Base-by-base conservation (phyloP, 2,888 invertebrate species). In the Apeira syringaria region DNA sequence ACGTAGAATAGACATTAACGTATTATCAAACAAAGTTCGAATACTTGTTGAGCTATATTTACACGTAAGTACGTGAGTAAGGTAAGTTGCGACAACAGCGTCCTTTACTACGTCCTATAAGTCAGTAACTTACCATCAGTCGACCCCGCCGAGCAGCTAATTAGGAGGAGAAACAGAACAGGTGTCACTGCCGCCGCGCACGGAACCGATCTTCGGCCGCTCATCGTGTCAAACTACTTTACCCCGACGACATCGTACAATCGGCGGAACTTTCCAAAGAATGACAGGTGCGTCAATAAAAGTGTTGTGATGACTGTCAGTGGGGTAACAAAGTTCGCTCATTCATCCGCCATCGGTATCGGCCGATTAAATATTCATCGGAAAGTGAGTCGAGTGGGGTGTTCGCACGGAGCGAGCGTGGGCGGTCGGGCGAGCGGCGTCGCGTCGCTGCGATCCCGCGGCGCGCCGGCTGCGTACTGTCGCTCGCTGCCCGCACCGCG, bases 311-410 rank as follows among this genome's bases (percentile, higher is more conserved):
- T 79, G 67, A 69, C 71, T 71, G 71, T 68, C 68, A 69, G 61
- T 63, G 62, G 64, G 64, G 68, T 70, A 65, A 68, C 64, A 64
- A 68, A 65, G 73, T 77, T 69, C 65, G 72, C 65, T 80, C 80
- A 83, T 83, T 81, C 79, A 80, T 81, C 74, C 72, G 74, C 64
- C 66, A 72, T 72, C 64, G 75, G 68, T 76, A 74, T 79, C 71
- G 71, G 68, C 59, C 69, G 69, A 79, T 85, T 81, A 85, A 85
- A 85, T 85, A 87, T 87, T 85, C 84, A 77, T 78, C 59, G 65
- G 64, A 66, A 68, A 69, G 74, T 75, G 78, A 73, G 69, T 72
- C 69, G 73, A 72, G 69, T 68, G 72, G 67, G 69, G 66, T 63
- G 61, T 60, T 64, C 57, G 60, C 55, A 24, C 61, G 61, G 20